Conservation (phyloP, 2,797 vertebrate species). For the Alauda arvensis region DNA sequence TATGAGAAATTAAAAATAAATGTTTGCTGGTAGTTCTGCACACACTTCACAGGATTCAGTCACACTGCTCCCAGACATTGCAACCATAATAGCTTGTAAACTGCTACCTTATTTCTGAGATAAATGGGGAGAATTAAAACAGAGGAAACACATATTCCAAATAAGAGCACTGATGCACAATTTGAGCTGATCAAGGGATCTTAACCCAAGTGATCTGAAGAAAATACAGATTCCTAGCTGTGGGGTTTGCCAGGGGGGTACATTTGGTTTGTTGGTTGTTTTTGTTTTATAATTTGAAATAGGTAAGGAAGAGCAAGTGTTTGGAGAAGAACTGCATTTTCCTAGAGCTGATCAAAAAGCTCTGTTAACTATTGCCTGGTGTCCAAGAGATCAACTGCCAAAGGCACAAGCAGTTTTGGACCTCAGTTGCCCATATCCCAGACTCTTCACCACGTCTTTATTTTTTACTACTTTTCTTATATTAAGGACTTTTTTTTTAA, state of each 20-base stretch:
- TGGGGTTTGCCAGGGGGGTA: fast-evolving
- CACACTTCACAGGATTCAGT: neutral
- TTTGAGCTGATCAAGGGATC: neutral
- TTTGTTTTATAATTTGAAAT: neutral
- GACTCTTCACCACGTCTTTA: neutral
- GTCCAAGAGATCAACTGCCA: neutral
- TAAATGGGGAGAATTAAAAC: neutral
- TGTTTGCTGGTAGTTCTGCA: neutral
- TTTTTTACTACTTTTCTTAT: neutral
- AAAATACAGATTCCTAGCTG: neutral
- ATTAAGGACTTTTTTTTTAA: neutral
- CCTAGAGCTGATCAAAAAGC: neutral
- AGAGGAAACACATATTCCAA: neutral
- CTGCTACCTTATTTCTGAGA: neutral
- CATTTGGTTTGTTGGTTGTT: neutral
- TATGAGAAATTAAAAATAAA: neutral
- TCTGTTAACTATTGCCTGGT: neutral
- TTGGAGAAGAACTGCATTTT: neutral
- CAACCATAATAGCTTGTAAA: neutral
- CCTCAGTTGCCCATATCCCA: neutral
- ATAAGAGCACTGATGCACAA: neutral
- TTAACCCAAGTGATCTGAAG: neutral
- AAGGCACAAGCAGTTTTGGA: neutral
- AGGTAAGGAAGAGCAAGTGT: neutral
- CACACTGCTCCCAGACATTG: neutral